A percentile compares a stretch with the other conserved stretches of the same genome.
phyloP scores from a whole-genome alignment of 1,140 invertebrate genomes.

The Drosophila trapezifrons region DNA sequence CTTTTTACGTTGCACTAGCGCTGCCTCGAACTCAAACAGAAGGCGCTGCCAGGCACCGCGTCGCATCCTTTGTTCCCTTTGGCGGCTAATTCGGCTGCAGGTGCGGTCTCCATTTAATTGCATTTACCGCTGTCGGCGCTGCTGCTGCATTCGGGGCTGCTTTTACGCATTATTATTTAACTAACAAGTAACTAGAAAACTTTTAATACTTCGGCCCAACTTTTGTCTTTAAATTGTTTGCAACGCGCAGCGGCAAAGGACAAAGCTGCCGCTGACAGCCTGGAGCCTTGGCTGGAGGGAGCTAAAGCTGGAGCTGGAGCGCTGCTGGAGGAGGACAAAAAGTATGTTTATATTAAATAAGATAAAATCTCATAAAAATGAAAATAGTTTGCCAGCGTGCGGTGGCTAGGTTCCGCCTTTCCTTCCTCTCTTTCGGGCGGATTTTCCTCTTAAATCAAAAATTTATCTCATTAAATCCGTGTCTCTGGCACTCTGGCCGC shows the following conservation, averaged over 20 bases:
- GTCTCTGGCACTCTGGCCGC: slow-evolving; percentile 9
- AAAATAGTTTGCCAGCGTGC: slow-evolving; percentile 67
- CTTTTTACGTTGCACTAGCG: neutral
- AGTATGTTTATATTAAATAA: slow-evolving; percentile 81
- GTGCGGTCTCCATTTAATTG: slow-evolving; percentile 71
- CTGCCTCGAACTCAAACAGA: slow-evolving; percentile 12
- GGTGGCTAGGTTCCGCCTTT: slow-evolving; percentile 17
- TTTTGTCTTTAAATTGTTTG: slow-evolving; percentile 77
- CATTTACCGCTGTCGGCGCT: slow-evolving; percentile 41
- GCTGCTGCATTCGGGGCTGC: slow-evolving; percentile 56
- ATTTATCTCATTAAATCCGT: slow-evolving; percentile 71
- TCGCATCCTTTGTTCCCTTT: slow-evolving; percentile 7
- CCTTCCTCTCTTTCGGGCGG: neutral
- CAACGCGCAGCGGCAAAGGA: slow-evolving; percentile 35
- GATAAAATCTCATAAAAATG: slow-evolving; percentile 80
- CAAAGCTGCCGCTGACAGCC: slow-evolving; percentile 55
- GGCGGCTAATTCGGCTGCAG: slow-evolving; percentile 41
- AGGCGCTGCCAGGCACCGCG: neutral
- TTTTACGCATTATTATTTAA: slow-evolving; percentile 81
- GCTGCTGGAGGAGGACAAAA: slow-evolving; percentile 42
- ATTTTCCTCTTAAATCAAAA: slow-evolving; percentile 70
- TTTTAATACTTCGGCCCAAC: slow-evolving; percentile 73
- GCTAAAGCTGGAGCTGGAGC: neutral
- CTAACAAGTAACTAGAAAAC: slow-evolving; percentile 80
- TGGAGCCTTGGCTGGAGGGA: slow-evolving; percentile 16